Base-by-base conservation (phyloP, 2,113 vertebrate species). In the Xiphophorus couchianus region DNA sequence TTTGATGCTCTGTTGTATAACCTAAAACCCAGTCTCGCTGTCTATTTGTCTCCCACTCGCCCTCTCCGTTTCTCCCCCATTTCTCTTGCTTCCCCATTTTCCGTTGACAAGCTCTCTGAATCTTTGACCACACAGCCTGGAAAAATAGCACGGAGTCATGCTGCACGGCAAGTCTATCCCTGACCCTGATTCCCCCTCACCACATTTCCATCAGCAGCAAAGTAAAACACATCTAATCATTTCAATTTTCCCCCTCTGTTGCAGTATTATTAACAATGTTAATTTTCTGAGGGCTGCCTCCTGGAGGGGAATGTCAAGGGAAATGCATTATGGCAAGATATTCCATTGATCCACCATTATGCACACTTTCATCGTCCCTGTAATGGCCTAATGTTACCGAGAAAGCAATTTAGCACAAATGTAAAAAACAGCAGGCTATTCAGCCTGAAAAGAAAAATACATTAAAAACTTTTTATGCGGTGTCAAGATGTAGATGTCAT, bases 221-320 rank as follows among this genome's bases (percentile, higher is more conserved):
- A 93, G 88, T 94, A 92, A 92, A 94, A 94, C 92, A 93, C 92
- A 92, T 93, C 93, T 94, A 93, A 94, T 94, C 92, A 93, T 95
- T 95, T 95, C 91, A 92, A 90, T 93, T 95, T 94, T 91, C 94
- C 93, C 94, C 90, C 90, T 92, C 90, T 86, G 79, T 93, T 85
- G 89, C 93, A 91, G 91, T 92, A 90, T 92, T 93, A 93, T 94
- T 93, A 94, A 95, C 93, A 92, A 92, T 93, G 93, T 93, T 94
- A 93, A 93, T 93, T 94, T 91, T 92, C 83, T 90, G 90, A 93
- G 93, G 93, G 90, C 80, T 89, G 83, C 83, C 91, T 90, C 90
- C 89, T 87, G 77, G 89, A 90, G 89, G 90, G 93, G 92, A 92
- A 94, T 94, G 89, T 93, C 85, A 91, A 91, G 86, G 89, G 90